A percentile compares a stretch with the other conserved stretches of the same genome.
Evolutionary conservation across 2,113 vertebrate genomes (phyloP).

Genomic region (Psammodynastes pulverulentus): DNA sequence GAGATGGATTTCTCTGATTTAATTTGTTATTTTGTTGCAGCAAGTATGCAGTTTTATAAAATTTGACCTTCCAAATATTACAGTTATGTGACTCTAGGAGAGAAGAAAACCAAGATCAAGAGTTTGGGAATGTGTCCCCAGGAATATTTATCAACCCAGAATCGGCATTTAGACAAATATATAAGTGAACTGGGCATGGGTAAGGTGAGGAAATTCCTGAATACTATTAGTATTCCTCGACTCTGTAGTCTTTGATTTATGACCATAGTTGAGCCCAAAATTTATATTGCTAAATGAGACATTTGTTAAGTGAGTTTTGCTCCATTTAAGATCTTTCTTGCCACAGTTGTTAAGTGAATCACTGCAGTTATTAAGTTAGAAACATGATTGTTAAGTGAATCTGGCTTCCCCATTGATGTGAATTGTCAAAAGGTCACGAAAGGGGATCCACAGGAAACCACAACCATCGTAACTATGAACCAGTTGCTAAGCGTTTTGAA

Average conservation of each 20-base stretch:
- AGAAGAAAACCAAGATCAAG: not conserved
- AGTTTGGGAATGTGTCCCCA: not conserved
- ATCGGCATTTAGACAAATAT: not conserved
- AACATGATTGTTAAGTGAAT: not conserved
- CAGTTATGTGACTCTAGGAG: not conserved
- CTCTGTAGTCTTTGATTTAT: rapidly evolving
- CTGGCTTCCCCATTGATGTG: not conserved
- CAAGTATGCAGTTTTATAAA: conserved; percentile 22
- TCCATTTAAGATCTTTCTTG: too few species aligned
- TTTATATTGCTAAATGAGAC: not conserved
- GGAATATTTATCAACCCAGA: not conserved
- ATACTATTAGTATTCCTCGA: too few species aligned
- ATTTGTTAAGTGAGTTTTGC: not conserved
- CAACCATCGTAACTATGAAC: not conserved
- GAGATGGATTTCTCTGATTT: conserved; percentile 46
- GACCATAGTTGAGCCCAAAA: not conserved
- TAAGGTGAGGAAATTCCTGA: not conserved
- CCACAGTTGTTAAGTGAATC: not conserved
- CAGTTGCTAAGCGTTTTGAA: not conserved
- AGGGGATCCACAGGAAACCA: not conserved
- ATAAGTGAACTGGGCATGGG: not conserved
- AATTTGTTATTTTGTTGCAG: conserved; percentile 38
- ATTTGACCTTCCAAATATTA: conserved; percentile 12
- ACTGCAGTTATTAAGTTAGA: too few species aligned
- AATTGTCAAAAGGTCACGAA: not conserved